A percentile compares a stretch with the other conserved stretches of the same genome.
Conservation (phyloP, 2,888 invertebrate genomes). For the Calliphora vomitoria region DNA sequence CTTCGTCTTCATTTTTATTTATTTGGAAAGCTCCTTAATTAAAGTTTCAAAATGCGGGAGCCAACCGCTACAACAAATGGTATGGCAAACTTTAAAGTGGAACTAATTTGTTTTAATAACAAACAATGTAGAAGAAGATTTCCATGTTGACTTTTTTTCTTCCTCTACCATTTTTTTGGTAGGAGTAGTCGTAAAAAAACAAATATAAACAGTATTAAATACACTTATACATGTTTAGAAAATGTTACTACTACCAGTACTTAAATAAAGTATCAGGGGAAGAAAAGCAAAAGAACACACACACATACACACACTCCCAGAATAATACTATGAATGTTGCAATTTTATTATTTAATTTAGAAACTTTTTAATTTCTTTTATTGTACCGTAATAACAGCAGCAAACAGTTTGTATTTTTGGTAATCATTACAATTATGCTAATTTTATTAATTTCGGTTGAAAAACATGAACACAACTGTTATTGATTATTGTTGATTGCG, state of each 20-base stretch:
- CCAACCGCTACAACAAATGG: constrained; percentile 51
- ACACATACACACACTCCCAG: too few species aligned
- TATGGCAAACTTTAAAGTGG: constrained; percentile 60
- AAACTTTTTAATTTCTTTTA: constrained; percentile 25
- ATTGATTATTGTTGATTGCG: background rate
- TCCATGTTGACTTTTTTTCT: constrained; percentile 8
- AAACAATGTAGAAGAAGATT: constrained; percentile 54
- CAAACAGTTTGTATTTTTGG: background rate
- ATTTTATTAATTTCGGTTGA: constrained; percentile 9
- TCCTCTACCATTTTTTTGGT: too few species aligned
- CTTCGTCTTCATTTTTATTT: constrained; percentile 4
- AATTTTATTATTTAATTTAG: constrained; percentile 18
- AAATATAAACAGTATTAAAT: constrained; percentile 7
- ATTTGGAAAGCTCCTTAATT: constrained; percentile 40
- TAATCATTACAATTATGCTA: constrained; percentile 6
- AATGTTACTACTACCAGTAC: background rate
- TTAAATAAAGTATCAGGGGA: background rate
- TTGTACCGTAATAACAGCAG: background rate
- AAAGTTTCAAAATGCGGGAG: constrained; percentile 52
- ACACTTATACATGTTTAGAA: constrained; percentile 47
- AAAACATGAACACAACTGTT: constrained; percentile 15
- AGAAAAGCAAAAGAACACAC: background rate
- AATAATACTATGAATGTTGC: constrained; percentile 10
- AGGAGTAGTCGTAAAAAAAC: too few species aligned
- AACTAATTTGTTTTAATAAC: constrained; percentile 66